phyloP scores from a whole-genome alignment of 2,113 vertebrate genomes.

The Grammomys surdaster region DNA sequence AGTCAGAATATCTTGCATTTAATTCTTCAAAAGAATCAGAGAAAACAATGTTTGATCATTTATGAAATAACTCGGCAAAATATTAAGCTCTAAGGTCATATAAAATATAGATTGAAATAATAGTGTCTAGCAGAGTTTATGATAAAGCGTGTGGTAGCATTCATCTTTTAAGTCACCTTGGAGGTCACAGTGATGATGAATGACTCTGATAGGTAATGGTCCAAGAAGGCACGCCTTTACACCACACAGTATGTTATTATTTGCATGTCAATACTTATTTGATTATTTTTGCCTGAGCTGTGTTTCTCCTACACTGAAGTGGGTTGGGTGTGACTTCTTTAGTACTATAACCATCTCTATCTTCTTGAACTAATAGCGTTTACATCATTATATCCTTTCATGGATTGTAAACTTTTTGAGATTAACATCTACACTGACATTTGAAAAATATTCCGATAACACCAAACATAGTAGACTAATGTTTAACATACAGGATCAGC shows the following conservation, averaged over 20 bases:
- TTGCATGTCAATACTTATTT: conserved; percentile 22
- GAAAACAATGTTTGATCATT: conserved; percentile 17
- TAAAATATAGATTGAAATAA: conserved; percentile 16
- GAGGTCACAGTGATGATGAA: conserved; percentile 24
- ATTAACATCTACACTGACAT: background rate
- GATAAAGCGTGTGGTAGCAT: background rate
- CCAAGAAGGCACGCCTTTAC: background rate
- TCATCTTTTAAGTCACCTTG: background rate
- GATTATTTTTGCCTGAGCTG: background rate
- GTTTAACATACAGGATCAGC: conserved; percentile 12
- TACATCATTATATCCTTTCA: background rate
- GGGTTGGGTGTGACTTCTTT: background rate
- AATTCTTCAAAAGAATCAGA: conserved; percentile 16
- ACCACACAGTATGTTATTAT: background rate
- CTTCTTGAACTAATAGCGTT: background rate
- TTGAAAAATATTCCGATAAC: background rate
- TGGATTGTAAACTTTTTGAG: background rate
- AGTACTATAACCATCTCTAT: background rate
- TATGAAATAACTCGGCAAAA: background rate
- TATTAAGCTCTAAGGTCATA: conserved; percentile 37
- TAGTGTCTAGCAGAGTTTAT: background rate
- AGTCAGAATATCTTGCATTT: background rate
- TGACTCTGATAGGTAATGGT: background rate
- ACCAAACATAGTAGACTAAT: background rate
- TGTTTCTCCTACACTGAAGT: conserved; percentile 10